Evolutionary conservation across 2,113 vertebrate species (phyloP), one percentile per base, ranked within the genome.

Genomic region (Dipodomys merriami): DNA sequence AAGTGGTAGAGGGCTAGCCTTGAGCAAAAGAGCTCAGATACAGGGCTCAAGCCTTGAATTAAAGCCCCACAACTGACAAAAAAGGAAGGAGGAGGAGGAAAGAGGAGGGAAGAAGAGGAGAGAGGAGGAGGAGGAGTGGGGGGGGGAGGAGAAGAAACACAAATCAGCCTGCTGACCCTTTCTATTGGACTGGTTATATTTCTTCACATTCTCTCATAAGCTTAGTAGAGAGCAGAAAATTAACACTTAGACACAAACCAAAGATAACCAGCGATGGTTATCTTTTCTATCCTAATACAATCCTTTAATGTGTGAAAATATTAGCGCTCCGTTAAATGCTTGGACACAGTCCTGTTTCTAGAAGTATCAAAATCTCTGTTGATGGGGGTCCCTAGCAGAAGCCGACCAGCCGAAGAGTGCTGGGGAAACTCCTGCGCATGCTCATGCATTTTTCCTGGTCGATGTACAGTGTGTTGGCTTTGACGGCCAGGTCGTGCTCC

Each of bases 381-480:
- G 3, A 9, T 9, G 0, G 5, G 68, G 53, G 29, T 0, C 80
- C 78, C 84, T 98, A 99, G 2, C 98, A 97, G 33, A 98, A 99
- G 15, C 99, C 99, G 78, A 98, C 98, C 94, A 99, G 97, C 10
- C 99, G 98, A 0, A 97, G 97, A 0, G 98, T 98, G 97, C 98
- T 99, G 96, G 99, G 99, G 91, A 99, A 99, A 94, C 96, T 99
- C 97, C 98, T 99, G 68, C 99, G 98, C 98, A 99, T 99, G 82
- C 98, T 98, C 99, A 99, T 99, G 97, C 99, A 99, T 93, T 99
- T 99, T 86, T 99, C 99, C 97, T 99, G 99, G 96, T 99, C 99
- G 2, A 99, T 98, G 97, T 99, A 99, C 35, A 99, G 98, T 0
- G 99, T 98, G 96, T 99, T 99, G 96, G 98, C 98, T 96, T 99